A percentile compares a stretch with the other conserved stretches of the same genome.
Evolutionary conservation across 2,888 invertebrate genomes (phyloP).

Genomic region (Tenthredo notha): DNA sequence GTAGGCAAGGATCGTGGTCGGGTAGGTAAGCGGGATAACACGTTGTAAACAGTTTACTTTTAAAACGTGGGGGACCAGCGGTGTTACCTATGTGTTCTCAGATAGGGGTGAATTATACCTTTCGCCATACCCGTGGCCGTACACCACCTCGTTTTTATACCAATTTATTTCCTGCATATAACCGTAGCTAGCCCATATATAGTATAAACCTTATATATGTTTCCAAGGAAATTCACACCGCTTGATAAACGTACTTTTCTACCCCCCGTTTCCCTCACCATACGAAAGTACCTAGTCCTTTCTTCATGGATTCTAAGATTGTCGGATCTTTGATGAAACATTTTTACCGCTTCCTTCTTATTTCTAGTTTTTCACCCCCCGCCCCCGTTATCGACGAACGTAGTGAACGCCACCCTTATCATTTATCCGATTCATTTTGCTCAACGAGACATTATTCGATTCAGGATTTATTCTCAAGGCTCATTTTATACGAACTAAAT

Average conservation of each 20-base stretch:
- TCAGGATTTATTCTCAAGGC: slow-evolving; percentile 23
- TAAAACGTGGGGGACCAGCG: slow-evolving; percentile 69
- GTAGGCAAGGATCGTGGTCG: not conserved
- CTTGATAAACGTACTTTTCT: not conserved
- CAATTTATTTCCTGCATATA: slow-evolving; percentile 73
- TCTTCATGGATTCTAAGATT: not conserved
- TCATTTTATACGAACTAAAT: slow-evolving; percentile 61
- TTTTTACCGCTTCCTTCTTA: too few relatives aligned
- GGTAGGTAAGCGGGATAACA: slow-evolving; percentile 53
- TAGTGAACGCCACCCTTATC: not conserved
- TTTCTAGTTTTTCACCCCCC: too few relatives aligned
- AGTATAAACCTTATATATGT: not conserved
- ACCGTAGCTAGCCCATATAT: not conserved
- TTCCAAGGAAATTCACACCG: not conserved
- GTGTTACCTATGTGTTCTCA: slow-evolving; percentile 74
- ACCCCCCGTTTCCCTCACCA: not conserved
- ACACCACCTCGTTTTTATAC: slow-evolving; percentile 70
- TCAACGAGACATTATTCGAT: slow-evolving; percentile 20
- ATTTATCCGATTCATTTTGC: not conserved
- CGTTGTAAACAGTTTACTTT: slow-evolving; percentile 71
- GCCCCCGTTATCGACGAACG: too few relatives aligned
- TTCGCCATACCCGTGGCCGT: slow-evolving; percentile 21
- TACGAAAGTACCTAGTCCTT: not conserved
- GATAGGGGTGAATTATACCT: slow-evolving; percentile 76
- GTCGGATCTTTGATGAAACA: too few relatives aligned